A percentile compares a stretch with the other conserved stretches of the same genome.
Evolutionary conservation across 2,113 vertebrate genomes (phyloP).

Genomic region (Tetrax tetrax): DNA sequence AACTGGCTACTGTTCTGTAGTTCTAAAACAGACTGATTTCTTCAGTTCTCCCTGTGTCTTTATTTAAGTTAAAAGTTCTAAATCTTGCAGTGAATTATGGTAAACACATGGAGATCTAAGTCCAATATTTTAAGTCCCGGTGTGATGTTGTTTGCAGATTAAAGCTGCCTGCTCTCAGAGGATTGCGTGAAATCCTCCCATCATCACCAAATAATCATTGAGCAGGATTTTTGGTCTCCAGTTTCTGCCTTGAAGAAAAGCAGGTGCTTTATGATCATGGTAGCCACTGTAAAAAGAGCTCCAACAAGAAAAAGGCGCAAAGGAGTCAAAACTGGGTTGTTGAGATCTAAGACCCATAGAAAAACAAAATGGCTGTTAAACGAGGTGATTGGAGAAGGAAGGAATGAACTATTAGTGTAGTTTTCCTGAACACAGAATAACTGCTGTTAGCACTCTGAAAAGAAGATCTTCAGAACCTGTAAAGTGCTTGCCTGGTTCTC

Average conservation of each 20-base stretch:
- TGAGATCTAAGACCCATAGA: neutral
- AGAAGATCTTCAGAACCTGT: neutral
- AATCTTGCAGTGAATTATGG: neutral
- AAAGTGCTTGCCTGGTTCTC: neutral
- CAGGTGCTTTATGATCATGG: neutral
- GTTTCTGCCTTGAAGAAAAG: neutral
- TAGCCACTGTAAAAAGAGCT: neutral
- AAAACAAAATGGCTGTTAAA: neutral
- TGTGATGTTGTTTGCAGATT: neutral
- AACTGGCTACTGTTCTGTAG: neutral
- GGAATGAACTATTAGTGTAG: neutral
- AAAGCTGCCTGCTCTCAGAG: neutral
- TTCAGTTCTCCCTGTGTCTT: neutral
- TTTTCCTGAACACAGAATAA: neutral
- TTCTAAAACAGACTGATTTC: neutral
- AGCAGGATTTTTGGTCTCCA: neutral
- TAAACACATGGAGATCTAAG: neutral
- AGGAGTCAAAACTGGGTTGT: neutral
- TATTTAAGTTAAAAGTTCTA: neutral
- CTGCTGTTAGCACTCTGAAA: neutral
- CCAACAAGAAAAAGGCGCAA: neutral
- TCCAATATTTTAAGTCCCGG: neutral
- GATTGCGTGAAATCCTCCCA: neutral
- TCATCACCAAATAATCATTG: neutral
- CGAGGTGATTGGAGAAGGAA: neutral